Conservation (phyloP, 1,140 invertebrate species). For the Panagrolaimus sp. region DNA sequence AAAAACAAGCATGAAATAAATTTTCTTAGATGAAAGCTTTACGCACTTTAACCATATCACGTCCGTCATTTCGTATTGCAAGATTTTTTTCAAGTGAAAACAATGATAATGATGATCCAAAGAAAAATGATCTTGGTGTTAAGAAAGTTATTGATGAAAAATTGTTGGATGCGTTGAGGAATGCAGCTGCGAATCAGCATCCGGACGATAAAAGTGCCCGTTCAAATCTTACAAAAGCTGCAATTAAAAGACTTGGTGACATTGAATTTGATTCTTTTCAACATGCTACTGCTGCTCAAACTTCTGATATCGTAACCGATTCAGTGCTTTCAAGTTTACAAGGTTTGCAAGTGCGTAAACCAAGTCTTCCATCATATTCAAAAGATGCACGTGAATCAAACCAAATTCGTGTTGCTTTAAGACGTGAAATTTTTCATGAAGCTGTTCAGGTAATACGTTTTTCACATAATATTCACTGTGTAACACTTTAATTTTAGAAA, state of each 20-base stretch:
- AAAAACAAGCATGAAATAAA: too few species aligned
- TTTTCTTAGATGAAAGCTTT: too few species aligned
- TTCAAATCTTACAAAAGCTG: conserved; percentile 25
- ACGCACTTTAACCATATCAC: too few species aligned
- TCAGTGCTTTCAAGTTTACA: conserved; percentile 25
- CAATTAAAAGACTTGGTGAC: conserved; percentile 26
- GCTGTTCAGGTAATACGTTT: conserved; percentile 26
- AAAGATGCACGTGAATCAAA: conserved; percentile 19
- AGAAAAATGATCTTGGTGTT: conserved; percentile 9
- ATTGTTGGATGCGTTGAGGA: conserved; percentile 30
- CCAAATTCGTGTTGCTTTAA: conserved; percentile 17
- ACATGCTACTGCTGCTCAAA: conserved; percentile 31
- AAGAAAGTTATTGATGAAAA: conserved; percentile 39
- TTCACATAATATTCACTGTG: too few species aligned
- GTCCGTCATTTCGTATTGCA: background rate
- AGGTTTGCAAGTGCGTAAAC: conserved; percentile 14
- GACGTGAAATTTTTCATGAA: conserved; percentile 38
- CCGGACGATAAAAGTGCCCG: conserved; percentile 20
- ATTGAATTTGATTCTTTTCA: conserved; percentile 34
- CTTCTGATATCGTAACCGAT: conserved; percentile 29
- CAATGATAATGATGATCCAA: background rate
- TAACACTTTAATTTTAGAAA: background rate
- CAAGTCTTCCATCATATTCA: conserved; percentile 24
- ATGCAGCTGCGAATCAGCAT: conserved; percentile 26
- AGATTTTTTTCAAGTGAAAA: background rate